Evolutionary conservation across 2,113 vertebrate species (phyloP).

Genomic region (Lagopus leucura): DNA sequence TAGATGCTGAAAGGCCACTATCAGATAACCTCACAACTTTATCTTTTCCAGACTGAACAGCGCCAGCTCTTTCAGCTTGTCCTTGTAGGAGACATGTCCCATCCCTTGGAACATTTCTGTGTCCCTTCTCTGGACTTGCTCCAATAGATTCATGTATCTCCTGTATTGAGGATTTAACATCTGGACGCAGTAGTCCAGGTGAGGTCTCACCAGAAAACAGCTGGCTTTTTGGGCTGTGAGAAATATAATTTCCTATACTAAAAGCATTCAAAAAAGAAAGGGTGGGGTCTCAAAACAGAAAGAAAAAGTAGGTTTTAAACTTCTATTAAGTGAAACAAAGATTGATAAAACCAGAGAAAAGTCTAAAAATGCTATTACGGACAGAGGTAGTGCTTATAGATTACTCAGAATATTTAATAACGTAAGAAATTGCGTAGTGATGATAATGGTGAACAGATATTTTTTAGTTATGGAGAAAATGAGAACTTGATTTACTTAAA

Average conservation of each 20-base stretch:
- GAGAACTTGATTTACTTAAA: background rate
- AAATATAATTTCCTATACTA: background rate
- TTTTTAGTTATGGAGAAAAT: background rate
- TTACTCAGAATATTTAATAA: background rate
- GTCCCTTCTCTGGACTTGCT: no score
- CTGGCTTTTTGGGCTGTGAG: no score
- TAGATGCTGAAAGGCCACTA: no score
- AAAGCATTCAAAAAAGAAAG: background rate
- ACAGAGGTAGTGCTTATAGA: background rate
- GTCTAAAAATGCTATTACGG: background rate
- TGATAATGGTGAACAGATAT: background rate
- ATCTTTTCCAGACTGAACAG: no score
- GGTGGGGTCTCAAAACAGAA: background rate
- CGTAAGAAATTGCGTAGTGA: background rate
- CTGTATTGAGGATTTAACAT: no score
- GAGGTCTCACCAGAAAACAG: no score
- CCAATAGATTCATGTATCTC: no score
- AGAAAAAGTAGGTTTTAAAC: background rate
- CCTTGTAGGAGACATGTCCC: no score
- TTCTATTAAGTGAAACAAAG: background rate
- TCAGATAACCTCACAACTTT: no score
- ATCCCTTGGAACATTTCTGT: no score
- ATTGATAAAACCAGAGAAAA: background rate
- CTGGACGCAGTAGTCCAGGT: no score
- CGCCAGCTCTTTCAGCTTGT: no score